phyloP scores from a whole-genome alignment of 2,888 invertebrate species.

The Netelia fuscicornis region DNA sequence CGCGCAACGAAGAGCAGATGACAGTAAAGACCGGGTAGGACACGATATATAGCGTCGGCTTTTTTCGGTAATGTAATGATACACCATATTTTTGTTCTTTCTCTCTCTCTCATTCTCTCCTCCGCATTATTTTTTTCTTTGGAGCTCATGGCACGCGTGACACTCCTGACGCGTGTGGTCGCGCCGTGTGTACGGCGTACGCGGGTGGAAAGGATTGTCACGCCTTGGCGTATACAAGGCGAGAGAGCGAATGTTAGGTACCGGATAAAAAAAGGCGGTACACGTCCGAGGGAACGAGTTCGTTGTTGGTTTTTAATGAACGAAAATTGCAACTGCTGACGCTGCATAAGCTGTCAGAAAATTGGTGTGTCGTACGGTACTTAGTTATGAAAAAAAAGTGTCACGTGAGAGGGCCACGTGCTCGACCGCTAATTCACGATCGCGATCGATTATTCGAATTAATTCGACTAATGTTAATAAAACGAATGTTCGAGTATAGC shows the following conservation, averaged over 20 bases:
- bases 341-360: constrained; percentile 45
- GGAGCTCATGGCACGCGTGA: constrained; percentile 20
- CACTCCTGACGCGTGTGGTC: constrained; percentile 5
- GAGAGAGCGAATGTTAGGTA: neutral
- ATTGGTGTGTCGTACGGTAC: neutral
- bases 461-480: neutral
- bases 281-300: constrained; percentile 10
- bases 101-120: neutral
- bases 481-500: neutral
- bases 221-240: constrained; percentile 6
- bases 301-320: constrained; percentile 28
- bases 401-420: neutral
- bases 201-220: constrained; percentile 30
- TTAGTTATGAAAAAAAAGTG: constrained; percentile 2
- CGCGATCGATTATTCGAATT: constrained; percentile 6
- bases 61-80: constrained; percentile 33
- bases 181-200: neutral
- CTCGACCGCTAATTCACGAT: neutral
- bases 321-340: constrained; percentile 54
- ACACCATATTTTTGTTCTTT: constrained; percentile 23
- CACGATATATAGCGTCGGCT: constrained; percentile 11
- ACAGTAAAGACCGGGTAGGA: constrained; percentile 42
- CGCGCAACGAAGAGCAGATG: constrained; percentile 8
- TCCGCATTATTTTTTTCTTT: neutral
- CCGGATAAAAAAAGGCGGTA: constrained; percentile 1